Evolutionary conservation across 2,888 invertebrate genomes (phyloP).

Genomic region (Apotomis capreana): DNA sequence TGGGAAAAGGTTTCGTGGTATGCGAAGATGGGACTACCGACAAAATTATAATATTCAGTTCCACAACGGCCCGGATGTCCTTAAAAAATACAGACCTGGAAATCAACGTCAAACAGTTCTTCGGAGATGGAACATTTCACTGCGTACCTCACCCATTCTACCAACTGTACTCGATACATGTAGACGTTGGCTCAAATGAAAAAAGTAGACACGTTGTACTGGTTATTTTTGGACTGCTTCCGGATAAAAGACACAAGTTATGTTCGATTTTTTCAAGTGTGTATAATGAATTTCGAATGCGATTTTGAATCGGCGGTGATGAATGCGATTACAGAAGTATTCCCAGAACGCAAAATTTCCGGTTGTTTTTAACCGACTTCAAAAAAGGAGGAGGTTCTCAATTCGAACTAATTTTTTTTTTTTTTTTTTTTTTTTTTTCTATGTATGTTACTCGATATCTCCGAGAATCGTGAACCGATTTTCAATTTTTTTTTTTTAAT

Average conservation of each 20-base stretch:
- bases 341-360: no score
- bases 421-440: no score
- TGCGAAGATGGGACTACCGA: slow-evolving; percentile 33
- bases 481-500: no score
- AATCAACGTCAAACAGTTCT: slow-evolving; percentile 25
- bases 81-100: slow-evolving; percentile 6
- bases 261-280: slow-evolving; percentile 1
- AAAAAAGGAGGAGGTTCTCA: no score
- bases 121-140: slow-evolving; percentile 35
- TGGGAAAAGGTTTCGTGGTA: slow-evolving; percentile 31
- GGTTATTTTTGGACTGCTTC: not conserved
- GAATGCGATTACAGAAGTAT: not conserved
- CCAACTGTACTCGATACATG: not conserved
- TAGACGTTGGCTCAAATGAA: slow-evolving; percentile 3
- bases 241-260: not conserved
- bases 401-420: no score
- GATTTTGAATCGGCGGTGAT: slow-evolving; percentile 2
- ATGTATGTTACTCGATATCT: no score
- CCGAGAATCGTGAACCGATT: no score
- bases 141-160: slow-evolving; percentile 22
- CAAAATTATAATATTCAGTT: slow-evolving; percentile 36
- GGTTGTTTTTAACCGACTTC: no score
- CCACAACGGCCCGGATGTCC: slow-evolving; percentile 34
- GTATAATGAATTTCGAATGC: not conserved
- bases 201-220: slow-evolving; percentile 1